phyloP scores from a whole-genome alignment of 2,797 vertebrate species.

The Phalanger gymnotis region DNA sequence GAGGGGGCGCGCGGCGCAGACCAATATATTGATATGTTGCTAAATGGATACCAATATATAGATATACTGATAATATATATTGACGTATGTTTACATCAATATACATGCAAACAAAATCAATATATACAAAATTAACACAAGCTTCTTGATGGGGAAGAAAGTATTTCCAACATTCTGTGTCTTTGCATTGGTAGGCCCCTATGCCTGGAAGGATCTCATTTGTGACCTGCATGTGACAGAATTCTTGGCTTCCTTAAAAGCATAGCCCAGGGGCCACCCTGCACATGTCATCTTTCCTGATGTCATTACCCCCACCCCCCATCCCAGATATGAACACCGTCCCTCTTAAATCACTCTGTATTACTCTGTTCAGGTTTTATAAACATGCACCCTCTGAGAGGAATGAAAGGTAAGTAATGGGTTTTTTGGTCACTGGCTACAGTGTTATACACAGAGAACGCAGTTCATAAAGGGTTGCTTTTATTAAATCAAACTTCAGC shows the following conservation, averaged over 20 bases:
- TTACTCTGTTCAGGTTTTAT: background rate
- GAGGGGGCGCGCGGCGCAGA: no score
- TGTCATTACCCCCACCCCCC: no score
- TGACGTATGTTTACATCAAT: background rate
- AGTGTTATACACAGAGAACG: background rate
- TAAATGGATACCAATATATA: background rate
- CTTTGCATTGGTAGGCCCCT: background rate
- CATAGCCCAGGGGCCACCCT: background rate
- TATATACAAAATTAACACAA: background rate
- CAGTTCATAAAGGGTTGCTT: background rate
- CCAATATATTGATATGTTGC: background rate
- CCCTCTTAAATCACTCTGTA: background rate
- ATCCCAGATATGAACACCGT: background rate
- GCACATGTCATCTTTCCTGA: background rate
- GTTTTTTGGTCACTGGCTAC: no score
- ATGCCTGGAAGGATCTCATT: background rate
- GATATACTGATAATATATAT: background rate
- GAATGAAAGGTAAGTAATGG: background rate
- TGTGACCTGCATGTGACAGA: background rate
- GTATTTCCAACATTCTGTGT: background rate
- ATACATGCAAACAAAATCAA: background rate
- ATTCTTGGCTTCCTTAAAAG: background rate
- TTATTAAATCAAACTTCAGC: background rate
- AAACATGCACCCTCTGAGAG: background rate
- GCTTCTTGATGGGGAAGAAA: background rate